Evolutionary conservation across 2,888 invertebrate genomes (phyloP).

Genomic region (Lamellibrachia satsuma): DNA sequence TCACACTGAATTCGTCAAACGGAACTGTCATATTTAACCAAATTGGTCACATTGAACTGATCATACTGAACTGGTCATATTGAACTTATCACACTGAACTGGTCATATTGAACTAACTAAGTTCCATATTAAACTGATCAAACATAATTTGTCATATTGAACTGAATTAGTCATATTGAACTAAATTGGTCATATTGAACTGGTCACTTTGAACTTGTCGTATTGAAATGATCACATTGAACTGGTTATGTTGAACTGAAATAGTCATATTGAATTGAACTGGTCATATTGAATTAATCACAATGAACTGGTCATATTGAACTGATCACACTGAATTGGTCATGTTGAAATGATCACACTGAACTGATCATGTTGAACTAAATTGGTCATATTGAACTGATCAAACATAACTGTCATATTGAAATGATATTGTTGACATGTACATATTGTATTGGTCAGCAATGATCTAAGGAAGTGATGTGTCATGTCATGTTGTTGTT

Average conservation of each 20-base stretch:
- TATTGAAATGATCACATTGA: not conserved
- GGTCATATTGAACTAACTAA: not conserved
- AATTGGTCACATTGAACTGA: not conserved
- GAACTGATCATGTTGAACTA: not conserved
- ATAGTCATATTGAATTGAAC: not conserved
- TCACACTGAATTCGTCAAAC: not conserved
- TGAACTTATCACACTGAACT: not conserved
- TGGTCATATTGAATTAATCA: not conserved
- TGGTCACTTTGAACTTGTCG: not conserved
- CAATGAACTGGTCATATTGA: not conserved
- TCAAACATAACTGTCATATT: not conserved
- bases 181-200: not conserved
- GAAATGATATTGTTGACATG: not conserved
- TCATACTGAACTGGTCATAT: not conserved
- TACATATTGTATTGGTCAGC: no score
- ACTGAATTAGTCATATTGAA: not conserved
- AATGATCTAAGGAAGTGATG: no score
- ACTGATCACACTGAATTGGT: not conserved
- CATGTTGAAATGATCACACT: not conserved
- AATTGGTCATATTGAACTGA: not conserved
- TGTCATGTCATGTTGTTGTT: no score
- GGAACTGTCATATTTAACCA: not conserved
- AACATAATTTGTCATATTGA: not conserved
- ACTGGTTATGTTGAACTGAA: no score
- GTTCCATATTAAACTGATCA: not conserved